Evolutionary conservation across 2,113 vertebrate species (phyloP).

Genomic region (Amphilophus citrinellus): DNA sequence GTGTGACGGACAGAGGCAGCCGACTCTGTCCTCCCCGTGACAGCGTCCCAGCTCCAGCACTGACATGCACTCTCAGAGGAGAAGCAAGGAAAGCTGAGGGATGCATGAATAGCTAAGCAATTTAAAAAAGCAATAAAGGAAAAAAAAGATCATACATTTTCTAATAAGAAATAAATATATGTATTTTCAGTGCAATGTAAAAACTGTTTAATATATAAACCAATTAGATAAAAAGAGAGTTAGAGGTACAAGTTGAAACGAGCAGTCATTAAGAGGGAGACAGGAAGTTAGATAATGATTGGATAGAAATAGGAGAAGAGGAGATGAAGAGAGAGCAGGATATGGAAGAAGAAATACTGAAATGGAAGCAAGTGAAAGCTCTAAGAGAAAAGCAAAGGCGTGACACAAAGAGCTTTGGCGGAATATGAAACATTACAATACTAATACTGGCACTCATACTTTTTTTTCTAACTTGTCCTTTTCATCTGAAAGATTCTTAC

Average conservation of each 20-base stretch:
- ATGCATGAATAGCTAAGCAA: neutral
- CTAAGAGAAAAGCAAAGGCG: neutral
- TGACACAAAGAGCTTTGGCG: neutral
- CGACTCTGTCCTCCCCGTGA: slow-evolving; percentile 50
- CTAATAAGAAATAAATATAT: neutral
- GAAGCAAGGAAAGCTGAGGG: neutral
- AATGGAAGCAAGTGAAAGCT: slow-evolving; percentile 10
- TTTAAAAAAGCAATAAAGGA: neutral
- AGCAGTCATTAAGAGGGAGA: slow-evolving; percentile 16
- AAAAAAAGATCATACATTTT: neutral
- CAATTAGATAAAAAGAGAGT: neutral
- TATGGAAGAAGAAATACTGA: slow-evolving; percentile 9
- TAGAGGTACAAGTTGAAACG: slow-evolving; percentile 11
- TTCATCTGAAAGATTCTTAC: neutral
- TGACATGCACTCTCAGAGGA: slow-evolving; percentile 55
- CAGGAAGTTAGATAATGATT: slow-evolving; percentile 19
- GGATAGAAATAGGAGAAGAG: slow-evolving; percentile 2
- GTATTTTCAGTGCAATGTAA: neutral
- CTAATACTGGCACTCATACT: neutral
- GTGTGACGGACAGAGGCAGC: slow-evolving; percentile 56
- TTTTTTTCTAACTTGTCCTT: neutral
- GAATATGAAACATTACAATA: neutral
- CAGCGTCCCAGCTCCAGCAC: slow-evolving; percentile 43
- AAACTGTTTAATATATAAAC: neutral
- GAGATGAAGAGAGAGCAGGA: slow-evolving; percentile 11